phyloP scores from a whole-genome alignment of 2,888 invertebrate species.

The Barypeithes pellucidus region DNA sequence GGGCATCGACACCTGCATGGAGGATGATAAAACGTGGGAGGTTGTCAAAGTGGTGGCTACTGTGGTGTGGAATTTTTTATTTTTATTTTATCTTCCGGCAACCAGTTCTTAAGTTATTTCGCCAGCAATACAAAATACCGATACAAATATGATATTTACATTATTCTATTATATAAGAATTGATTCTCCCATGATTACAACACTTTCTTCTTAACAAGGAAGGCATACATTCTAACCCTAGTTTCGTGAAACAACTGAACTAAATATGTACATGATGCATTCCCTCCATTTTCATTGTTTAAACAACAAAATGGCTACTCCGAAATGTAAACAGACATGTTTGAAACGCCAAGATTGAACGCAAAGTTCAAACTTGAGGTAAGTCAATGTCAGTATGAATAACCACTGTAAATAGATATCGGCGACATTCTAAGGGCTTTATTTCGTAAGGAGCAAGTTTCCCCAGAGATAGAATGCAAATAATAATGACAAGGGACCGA shows the following conservation, averaged over 20 bases:
- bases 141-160: too few relatives aligned
- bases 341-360: conserved; percentile 25
- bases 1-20: too few relatives aligned
- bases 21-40: too few relatives aligned
- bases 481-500: background rate
- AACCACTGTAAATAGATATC: conserved; percentile 23
- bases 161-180: too few relatives aligned
- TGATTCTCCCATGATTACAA: too few relatives aligned
- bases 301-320: conserved; percentile 28
- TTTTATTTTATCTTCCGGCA: too few relatives aligned
- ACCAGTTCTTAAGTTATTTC: too few relatives aligned
- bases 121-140: too few relatives aligned
- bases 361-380: conserved; percentile 29
- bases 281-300: background rate
- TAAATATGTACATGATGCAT: background rate
- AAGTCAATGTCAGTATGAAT: conserved; percentile 36
- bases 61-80: too few relatives aligned
- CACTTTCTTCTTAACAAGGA: too few relatives aligned
- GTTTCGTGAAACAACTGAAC: background rate
- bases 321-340: conserved; percentile 13
- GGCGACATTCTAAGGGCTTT: background rate
- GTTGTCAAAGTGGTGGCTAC: too few relatives aligned
- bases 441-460: background rate
- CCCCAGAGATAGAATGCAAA: background rate
- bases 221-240: background rate